Conservation (phyloP, 2,797 vertebrate genomes). For the Melanotaenia parkinsoni region DNA sequence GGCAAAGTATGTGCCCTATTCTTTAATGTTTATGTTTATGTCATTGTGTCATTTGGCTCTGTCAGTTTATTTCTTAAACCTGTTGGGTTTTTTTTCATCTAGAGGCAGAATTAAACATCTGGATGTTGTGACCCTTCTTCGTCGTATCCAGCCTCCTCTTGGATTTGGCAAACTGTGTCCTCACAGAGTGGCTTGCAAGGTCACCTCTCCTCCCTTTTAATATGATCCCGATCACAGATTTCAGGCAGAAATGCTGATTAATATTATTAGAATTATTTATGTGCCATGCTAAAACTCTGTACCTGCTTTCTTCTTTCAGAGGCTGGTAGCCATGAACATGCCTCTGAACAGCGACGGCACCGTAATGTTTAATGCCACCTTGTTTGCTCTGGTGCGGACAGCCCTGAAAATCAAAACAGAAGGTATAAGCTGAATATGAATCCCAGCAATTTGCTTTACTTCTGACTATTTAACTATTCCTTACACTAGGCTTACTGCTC, state of each 20-base stretch:
- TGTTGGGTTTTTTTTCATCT: conserved; percentile 22
- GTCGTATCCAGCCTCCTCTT: conserved; percentile 96
- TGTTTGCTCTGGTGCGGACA: conserved; percentile 97
- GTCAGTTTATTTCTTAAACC: background rate
- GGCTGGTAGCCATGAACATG: conserved; percentile 99
- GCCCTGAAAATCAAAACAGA: conserved; percentile 99
- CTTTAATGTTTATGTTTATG: background rate
- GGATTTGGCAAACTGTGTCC: conserved; percentile 98
- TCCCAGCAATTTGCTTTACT: background rate
- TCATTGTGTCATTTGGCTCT: background rate
- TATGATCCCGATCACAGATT: conserved; percentile 5
- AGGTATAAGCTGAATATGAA: conserved; percentile 77
- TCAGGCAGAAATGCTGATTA: background rate
- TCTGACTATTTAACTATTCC: background rate
- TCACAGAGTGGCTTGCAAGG: conserved; percentile 99
- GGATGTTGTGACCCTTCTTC: conserved; percentile 94
- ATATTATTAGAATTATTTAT: background rate
- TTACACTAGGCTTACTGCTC: background rate
- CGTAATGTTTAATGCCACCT: conserved; percentile 98
- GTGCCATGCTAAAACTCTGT: conserved; percentile 9
- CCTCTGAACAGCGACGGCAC: conserved; percentile 97
- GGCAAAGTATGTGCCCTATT: conserved; percentile 90
- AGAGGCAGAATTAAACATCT: conserved; percentile 99
- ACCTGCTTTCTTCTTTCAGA: conserved; percentile 79
- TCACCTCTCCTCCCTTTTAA: conserved; percentile 54